Evolutionary conservation across 2,797 vertebrate genomes (phyloP).

Genomic region (Coregonus sp.): DNA sequence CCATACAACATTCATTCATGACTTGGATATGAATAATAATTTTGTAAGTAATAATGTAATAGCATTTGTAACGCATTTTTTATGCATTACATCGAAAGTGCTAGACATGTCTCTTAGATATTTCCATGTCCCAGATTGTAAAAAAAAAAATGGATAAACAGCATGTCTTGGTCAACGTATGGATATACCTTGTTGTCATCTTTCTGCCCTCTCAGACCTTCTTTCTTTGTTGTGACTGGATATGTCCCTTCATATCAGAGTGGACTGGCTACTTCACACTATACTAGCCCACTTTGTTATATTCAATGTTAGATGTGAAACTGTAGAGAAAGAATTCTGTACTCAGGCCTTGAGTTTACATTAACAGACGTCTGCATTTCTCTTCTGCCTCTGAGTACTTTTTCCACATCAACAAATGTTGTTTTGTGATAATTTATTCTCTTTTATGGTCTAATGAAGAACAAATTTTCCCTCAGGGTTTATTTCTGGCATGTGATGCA

Average conservation of each 20-base stretch:
- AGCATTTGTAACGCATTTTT: background rate
- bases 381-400: background rate
- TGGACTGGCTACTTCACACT: too few relatives aligned
- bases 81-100: background rate
- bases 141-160: background rate
- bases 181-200: background rate
- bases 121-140: background rate
- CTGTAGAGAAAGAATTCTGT: background rate
- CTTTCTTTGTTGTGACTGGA: background rate
- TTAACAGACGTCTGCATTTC: too few relatives aligned
- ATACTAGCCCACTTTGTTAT: too few relatives aligned
- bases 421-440: slow-evolving; percentile 33
- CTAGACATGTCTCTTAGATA: background rate
- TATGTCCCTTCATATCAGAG: too few relatives aligned
- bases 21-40: background rate
- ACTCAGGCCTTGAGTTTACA: background rate
- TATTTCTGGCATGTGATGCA: slow-evolving; percentile 37
- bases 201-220: background rate
- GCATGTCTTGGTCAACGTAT: background rate
- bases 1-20: background rate
- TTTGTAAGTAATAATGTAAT: background rate
- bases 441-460: slow-evolving; percentile 50
- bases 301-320: background rate
- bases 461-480: slow-evolving; percentile 47
- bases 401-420: background rate